These are phyloP conservation scores for Halocynthia roretzi DNA, from an alignment of 23 tunicate species.

Conservation along the genomic window DNA sequence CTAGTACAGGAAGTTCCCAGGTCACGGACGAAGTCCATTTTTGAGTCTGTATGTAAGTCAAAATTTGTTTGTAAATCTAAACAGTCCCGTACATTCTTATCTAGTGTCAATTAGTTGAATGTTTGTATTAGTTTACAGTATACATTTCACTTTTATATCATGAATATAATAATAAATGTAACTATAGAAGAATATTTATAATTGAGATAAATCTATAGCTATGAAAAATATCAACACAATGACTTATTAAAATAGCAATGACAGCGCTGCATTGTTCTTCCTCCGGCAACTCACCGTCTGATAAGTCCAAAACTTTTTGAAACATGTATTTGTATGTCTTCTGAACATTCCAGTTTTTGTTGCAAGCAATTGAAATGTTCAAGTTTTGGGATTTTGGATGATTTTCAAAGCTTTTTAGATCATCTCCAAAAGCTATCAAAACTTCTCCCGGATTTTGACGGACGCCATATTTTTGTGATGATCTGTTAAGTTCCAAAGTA, in stretches of 20 bases:
- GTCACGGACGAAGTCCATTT: background rate
- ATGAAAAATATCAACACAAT: too few relatives aligned
- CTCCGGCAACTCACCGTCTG: conserved; percentile 28
- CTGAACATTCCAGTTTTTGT: conserved; percentile 7
- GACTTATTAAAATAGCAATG: too few relatives aligned
- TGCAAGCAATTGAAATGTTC: conserved; percentile 4
- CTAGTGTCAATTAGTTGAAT: too few relatives aligned
- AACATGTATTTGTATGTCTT: conserved; percentile 63
- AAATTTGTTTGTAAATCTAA: background rate
- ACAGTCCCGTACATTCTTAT: too few relatives aligned
- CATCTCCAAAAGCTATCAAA: conserved; percentile 7
- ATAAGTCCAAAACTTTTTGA: conserved; percentile 49
- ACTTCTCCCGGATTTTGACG: conserved; percentile 61
- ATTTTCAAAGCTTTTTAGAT: background rate
- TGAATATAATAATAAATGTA: too few relatives aligned
- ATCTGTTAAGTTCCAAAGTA: background rate
- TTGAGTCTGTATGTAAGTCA: background rate
- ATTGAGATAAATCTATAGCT: too few relatives aligned
- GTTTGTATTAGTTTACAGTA: too few relatives aligned
- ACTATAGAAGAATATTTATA: too few relatives aligned
- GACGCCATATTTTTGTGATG: conserved; percentile 46
- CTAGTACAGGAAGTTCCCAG: background rate
- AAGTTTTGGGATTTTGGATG: background rate
- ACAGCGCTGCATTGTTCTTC: too few relatives aligned
- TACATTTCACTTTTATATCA: background rate